Evolutionary conservation across 2,888 invertebrate genomes (phyloP).

Genomic region (Clanis bilineata): DNA sequence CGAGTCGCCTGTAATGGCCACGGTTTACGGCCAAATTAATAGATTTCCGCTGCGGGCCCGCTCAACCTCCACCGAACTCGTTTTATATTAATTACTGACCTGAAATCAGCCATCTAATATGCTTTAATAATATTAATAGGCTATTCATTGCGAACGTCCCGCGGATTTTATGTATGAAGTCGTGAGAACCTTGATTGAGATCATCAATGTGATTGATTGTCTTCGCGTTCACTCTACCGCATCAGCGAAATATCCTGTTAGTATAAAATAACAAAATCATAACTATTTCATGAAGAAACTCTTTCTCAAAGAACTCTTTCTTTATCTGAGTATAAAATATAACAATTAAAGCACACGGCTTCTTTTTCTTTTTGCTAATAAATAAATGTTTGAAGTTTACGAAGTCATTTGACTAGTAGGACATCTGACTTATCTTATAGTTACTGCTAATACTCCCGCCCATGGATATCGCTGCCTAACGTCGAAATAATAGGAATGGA

Average conservation of each 20-base stretch:
- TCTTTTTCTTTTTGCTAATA: no score
- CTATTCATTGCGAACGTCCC: slow-evolving; percentile 7
- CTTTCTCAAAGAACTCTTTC: no score
- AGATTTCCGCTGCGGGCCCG: slow-evolving; percentile 66
- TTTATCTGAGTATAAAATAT: no score
- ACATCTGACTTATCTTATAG: no score
- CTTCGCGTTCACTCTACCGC: not conserved
- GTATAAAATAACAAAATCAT: no score
- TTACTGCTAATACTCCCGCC: no score
- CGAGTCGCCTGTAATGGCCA: slow-evolving; percentile 69
- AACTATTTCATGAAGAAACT: not conserved
- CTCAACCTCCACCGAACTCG: slow-evolving; percentile 52
- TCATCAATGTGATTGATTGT: slow-evolving; percentile 16
- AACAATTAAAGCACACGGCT: no score
- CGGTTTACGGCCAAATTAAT: slow-evolving; percentile 76
- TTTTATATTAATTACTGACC: slow-evolving; percentile 68
- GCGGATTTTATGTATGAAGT: not conserved
- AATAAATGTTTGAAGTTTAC: no score
- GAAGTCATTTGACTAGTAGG: no score
- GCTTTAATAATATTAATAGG: slow-evolving; percentile 5
- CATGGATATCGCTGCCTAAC: no score
- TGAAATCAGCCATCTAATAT: slow-evolving; percentile 37
- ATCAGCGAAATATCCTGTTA: no score
- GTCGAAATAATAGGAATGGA: no score
- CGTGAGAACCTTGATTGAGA: not conserved